Evolutionary conservation across 1,140 invertebrate genomes (phyloP).

Genomic region (Macrobrachium nipponense): DNA sequence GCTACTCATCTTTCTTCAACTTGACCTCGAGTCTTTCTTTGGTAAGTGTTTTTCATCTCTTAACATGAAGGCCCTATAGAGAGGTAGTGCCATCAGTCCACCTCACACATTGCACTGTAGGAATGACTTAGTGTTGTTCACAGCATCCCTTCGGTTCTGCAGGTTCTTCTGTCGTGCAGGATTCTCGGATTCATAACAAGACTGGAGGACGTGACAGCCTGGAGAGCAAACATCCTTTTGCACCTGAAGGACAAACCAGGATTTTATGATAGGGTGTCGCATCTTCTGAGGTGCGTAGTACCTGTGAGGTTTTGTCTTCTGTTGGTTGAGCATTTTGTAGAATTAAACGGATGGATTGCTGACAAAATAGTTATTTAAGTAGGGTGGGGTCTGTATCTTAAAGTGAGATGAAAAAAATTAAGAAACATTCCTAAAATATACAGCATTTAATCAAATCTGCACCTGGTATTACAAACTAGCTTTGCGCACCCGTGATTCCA

Average conservation of each 20-base stretch:
- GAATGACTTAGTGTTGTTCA: no score
- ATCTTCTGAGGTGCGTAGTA: slow-evolving; percentile 7
- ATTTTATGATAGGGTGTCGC: background rate
- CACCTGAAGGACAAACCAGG: slow-evolving; percentile 17
- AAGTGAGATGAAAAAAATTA: no score
- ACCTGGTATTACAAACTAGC: no score
- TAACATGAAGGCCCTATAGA: no score
- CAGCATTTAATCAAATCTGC: no score
- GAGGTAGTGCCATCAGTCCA: no score
- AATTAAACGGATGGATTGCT: background rate
- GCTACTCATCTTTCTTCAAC: slow-evolving; percentile 25
- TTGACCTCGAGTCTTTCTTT: background rate
- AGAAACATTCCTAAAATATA: no score
- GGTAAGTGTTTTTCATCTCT: background rate
- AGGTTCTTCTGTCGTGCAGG: slow-evolving; percentile 9
- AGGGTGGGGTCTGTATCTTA: background rate
- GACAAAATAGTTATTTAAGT: background rate
- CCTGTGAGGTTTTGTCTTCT: background rate
- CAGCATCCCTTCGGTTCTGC: no score
- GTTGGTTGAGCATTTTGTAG: no score
- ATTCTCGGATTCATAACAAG: slow-evolving; percentile 27
- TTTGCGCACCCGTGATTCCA: no score
- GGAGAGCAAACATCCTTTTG: background rate
- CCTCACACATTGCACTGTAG: no score
- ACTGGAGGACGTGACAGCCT: slow-evolving; percentile 9